These are phyloP conservation scores for Teleopsis dalmanni DNA, from an alignment of 1,140 invertebrate species.

Conservation along the genomic window DNA sequence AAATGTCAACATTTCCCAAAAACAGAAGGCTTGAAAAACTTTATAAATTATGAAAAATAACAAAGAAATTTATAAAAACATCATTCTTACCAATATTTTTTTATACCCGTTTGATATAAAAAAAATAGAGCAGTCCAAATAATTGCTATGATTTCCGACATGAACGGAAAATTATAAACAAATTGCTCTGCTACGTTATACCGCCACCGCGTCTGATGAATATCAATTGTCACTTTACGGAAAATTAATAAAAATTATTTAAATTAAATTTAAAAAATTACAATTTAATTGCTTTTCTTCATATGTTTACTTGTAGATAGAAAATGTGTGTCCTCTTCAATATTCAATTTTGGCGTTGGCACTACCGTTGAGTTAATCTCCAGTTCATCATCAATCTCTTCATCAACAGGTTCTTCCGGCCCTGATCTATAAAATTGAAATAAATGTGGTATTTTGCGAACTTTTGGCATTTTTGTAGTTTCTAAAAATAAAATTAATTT, in stretches of 20 bases:
- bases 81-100: slow-evolving; percentile 29
- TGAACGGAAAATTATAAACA: slow-evolving; percentile 32
- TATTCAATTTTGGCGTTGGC: slow-evolving; percentile 21
- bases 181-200: slow-evolving; percentile 27
- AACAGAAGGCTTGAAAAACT: no score
- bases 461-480: slow-evolving; percentile 8
- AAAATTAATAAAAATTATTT: neutral
- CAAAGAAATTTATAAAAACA: no score
- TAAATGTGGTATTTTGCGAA: slow-evolving; percentile 10
- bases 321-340: slow-evolving; percentile 29
- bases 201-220: slow-evolving; percentile 27
- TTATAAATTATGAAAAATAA: no score
- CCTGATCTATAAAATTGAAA: slow-evolving; percentile 4
- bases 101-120: slow-evolving; percentile 35
- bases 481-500: neutral
- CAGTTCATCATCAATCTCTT: slow-evolving; percentile 2
- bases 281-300: neutral
- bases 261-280: no score
- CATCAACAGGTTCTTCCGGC: neutral
- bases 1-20: no score
- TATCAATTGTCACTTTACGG: slow-evolving; percentile 26
- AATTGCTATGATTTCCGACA: slow-evolving; percentile 37
- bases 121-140: slow-evolving; percentile 40
- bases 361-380: neutral
- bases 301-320: slow-evolving; percentile 25